Base-by-base conservation (phyloP, 1,140 invertebrate species). In the Aporrectodea caliginosa region DNA sequence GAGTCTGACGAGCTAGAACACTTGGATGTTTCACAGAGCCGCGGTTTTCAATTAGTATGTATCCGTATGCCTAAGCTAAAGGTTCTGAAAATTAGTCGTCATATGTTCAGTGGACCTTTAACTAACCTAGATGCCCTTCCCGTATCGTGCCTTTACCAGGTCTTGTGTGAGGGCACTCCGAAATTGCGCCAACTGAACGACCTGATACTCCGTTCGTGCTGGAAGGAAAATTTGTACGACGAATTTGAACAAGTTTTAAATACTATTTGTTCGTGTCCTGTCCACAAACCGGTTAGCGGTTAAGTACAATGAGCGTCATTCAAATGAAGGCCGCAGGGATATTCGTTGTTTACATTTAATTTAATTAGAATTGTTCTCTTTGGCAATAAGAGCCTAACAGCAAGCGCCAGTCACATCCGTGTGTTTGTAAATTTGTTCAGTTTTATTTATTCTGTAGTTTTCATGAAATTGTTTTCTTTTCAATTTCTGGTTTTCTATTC, bases 1-100 rank as follows among this genome's bases (percentile, higher is more conserved):
- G 30, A 76, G 12, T 84, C 85, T 12, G 77, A 80, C 30, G 83
- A 83, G 2, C 68, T 87, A 27, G 79, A 83, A 31, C 85, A 85
- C 72, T 79, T 87, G 27, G 86, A 87, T 73, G 82, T 87, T 14
- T 86, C 85, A 1, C 85, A 86, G 79, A 84, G 86, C 78, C 78
- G 84, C 30, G 85, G 85, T 22, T 86, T 87, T 77, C 85, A 86
- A 77, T 78, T 86, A 0, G 79, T 84, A 27, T 68, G 78, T 12
- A 35, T 87, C 0, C 73, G 83, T 69, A 80, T 86, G 78, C 86
- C 86, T 0, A 80, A 79, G 0, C n/a, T 86, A 71, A 81, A 78
- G 69, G 79, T 78, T 33, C 84, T 87, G 70, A 80, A 83, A n/a
- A 81, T 86, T 16, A 82, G 83, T 2, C 83, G 71, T 30, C 6